Conservation (phyloP, 30 jellyfish, hydroid and myxozoan species). For the Hydractinia symbiolongicarpus region DNA sequence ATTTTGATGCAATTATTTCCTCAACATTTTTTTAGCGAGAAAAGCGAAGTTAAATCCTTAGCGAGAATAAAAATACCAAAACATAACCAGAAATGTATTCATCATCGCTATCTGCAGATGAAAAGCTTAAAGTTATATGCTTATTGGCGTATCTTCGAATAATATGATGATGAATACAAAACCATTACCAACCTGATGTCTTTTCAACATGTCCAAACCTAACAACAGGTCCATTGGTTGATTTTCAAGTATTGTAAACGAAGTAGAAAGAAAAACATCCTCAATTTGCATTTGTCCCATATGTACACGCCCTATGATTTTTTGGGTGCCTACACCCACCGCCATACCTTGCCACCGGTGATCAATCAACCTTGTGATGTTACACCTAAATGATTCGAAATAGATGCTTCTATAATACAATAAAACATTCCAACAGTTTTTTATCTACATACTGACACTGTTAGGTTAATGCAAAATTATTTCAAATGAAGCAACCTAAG, state of each 20-base stretch:
- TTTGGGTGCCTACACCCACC: constrained; percentile 96
- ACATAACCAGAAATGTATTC: too few relatives aligned
- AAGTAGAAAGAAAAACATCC: constrained; percentile 66
- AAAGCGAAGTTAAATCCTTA: too few relatives aligned
- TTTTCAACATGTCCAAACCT: constrained; percentile 93
- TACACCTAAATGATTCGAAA: constrained; percentile 34
- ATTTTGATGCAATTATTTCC: too few relatives aligned
- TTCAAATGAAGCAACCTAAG: background rate
- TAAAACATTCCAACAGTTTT: background rate
- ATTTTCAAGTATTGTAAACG: constrained; percentile 82
- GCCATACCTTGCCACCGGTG: constrained; percentile 98
- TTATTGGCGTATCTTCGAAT: too few relatives aligned
- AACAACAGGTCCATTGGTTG: constrained; percentile 94
- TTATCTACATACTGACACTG: background rate
- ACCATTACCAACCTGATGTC: constrained; percentile 82
- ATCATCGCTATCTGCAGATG: too few relatives aligned
- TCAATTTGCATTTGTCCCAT: constrained; percentile 90
- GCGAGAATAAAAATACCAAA: too few relatives aligned
- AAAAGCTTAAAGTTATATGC: too few relatives aligned
- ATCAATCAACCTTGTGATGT: constrained; percentile 76
- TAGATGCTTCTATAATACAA: background rate
- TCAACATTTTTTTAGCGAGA: too few relatives aligned
- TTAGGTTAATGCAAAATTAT: background rate
- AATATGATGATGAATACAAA: background rate
- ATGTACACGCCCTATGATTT: constrained; percentile 91